Evolutionary conservation across 1,140 invertebrate genomes (phyloP), one percentile per base, ranked within the genome.

Genomic region (Dryas iulia): DNA sequence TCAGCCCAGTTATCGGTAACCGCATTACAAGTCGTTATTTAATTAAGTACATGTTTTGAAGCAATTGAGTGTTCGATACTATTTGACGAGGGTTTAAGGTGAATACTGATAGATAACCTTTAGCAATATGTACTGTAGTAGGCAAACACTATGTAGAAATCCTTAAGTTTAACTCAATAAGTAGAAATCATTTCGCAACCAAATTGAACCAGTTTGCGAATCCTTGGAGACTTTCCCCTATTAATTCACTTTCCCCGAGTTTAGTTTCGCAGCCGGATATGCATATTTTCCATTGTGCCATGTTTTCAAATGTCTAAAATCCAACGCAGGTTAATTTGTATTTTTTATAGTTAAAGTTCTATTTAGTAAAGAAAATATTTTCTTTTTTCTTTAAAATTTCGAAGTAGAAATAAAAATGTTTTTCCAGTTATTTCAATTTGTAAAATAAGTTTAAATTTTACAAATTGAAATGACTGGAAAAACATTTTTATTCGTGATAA

Each of bases 181-280:
- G 69, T 72, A 61, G 59, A 62, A 65, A 62, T 58, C 31, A 26
- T 69, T 63, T 59, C 25, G 33, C 33, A 54, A 59, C 28, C 54
- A 78, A 80, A 78, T 79, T 78, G 79, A 79, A 74, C 77, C 71
- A 74, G 66, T 76, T 81, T 70, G 76, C 74, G 78, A 85, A 87
- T 89, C 88, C 88, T 90, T 85, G 54, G 77, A 84, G 71, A 87
- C 84, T 89, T 91, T 90, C 84, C 82, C 84, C 78, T 77, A 88
- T 89, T 85, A 87, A 90, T 86, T 90, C 87, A 88, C 88, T 90
- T 90, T 89, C 88, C 78, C 81, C 76, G 60, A 74, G 71, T 83
- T 83, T 74, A 78, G 74, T 76, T 75, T 59, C 74, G 69, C 71
- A 69, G 64, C 63, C 57, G 72, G 77, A 81, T 77, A 73, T 70